Evolutionary conservation across 2,888 invertebrate species (phyloP), one percentile per base, ranked within the genome.

Genomic region (Cantharis rufa): DNA sequence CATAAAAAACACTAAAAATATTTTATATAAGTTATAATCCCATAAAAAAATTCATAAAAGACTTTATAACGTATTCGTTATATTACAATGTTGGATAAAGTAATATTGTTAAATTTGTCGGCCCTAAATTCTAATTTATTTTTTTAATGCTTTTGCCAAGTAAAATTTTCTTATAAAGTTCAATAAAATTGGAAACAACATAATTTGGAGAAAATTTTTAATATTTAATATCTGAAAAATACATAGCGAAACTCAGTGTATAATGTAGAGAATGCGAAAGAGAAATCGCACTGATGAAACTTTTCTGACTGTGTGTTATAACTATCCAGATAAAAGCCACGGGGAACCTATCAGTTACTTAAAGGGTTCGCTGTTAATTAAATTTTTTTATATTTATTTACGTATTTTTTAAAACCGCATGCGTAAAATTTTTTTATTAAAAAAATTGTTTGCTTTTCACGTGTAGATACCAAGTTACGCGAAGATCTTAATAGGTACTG

Each of bases 401-500:
- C 32, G n/a, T 7, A 2, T 1, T 7, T 48, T 48, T 48, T n/a
- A n/a, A 32, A 48, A 48, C 48, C 48, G 2, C n/a, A 48, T n/a
- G 48, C n/a, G 1, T 48, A n/a, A n/a, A n/a, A n/a, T 7, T 48
- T 48, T 48, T 48, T 48, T 48, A n/a, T 48, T 7, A n/a, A 48
- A n/a, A 48, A 48, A 48, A 48, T 48, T 48, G 48, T 1, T 7
- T n/a, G 7, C n/a, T 48, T 48, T 48, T 48, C n/a, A n/a, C n/a
- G 48, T 48, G 48, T n/a, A n/a, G 48, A 48, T 48, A 7, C 5
- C n/a, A 48, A 48, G 48, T 48, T 48, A 48, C 64, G 64, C 1
- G 16, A 13, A 11, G 3, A 13, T 66, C n/a, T 24, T 66, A 69
- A 69, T 74, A 24, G 24, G 24, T 24, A 64, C 76, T 78, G 71